These are phyloP conservation scores for Leucosticte australis DNA, from an alignment of 2,113 vertebrate species.

Conservation along the genomic window DNA sequence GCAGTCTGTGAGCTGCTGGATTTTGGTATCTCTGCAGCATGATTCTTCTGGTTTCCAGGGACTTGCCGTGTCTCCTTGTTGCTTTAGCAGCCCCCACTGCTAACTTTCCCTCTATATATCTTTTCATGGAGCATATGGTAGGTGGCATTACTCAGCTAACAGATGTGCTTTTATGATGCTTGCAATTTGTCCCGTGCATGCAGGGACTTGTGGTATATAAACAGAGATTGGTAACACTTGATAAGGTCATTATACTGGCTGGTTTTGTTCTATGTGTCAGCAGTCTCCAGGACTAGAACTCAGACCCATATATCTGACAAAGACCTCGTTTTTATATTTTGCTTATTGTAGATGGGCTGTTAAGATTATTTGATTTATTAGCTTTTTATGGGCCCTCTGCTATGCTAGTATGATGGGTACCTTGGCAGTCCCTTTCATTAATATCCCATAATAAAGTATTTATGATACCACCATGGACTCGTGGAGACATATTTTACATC, in stretches of 20 bases:
- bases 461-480: conserved; percentile 60
- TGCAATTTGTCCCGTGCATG: neutral
- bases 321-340: conserved; percentile 51
- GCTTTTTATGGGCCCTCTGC: conserved; percentile 49
- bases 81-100: neutral
- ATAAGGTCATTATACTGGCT: conserved; percentile 47
- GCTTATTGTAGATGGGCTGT: conserved; percentile 44
- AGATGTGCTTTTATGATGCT: conserved; percentile 53
- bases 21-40: neutral
- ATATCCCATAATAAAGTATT: conserved; percentile 69
- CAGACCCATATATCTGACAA: conserved; percentile 47
- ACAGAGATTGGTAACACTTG: conserved; percentile 20
- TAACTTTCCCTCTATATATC: conserved; percentile 2
- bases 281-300: conserved; percentile 19
- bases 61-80: neutral
- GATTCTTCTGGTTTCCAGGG: conserved; percentile 6
- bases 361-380: conserved; percentile 59
- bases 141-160: conserved; percentile 33
- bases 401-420: conserved; percentile 23
- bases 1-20: neutral
- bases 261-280: conserved; percentile 50
- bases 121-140: conserved; percentile 24
- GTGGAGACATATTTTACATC: conserved; percentile 54
- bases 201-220: conserved; percentile 30
- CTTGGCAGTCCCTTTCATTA: conserved; percentile 66